Evolutionary conservation across 1,140 invertebrate genomes (phyloP), one percentile per base, ranked within the genome.

Genomic region (Bombus superbus): DNA sequence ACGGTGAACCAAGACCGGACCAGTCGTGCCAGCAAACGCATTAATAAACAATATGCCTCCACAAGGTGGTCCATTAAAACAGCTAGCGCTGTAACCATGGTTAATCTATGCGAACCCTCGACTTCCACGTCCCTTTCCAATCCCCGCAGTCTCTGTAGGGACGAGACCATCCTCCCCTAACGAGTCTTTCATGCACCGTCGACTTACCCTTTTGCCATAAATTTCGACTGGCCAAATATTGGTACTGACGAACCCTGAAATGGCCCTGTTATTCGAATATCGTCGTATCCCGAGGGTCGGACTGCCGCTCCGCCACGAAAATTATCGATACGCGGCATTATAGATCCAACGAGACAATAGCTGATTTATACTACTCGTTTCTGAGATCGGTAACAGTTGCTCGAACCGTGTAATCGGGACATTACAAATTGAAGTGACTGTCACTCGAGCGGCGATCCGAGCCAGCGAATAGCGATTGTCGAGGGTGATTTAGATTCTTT

Each of bases 21-120:
- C 38, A 47, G 69, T 81, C 66, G 90, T 72, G 83, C 88, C 89
- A 82, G 90, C 90, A 92, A 93, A 93, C 80, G 92, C 92, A 93
- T 93, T 93, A 93, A 92, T 92, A 93, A 93, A 92, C 90, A 93
- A 92, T 92, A 87, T 53, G 76, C 68, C 85, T 64, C 87, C 89
- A 91, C 91, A 92, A 93, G 88, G 89, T 89, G 87, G 89, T 72
- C 91, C 90, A 92, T 92, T 93, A 92, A 93, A 93, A 91, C 80
- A 86, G 86, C 71, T 84, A 66, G 86, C 90, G 91, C 81, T 88
- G 86, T 89, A 91, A 90, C 88, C 74, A 83, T 86, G 85, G 88
- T 92, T 92, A 91, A 94, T 93, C 93, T 92, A 94, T 93, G 88
- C 91, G 89, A 87, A 80, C 86, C 74, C 74, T 76, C 83, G 85